Evolutionary conservation across 2,113 vertebrate species (phyloP), one percentile per base, ranked within the genome.

Genomic region (Plecotus auritus): DNA sequence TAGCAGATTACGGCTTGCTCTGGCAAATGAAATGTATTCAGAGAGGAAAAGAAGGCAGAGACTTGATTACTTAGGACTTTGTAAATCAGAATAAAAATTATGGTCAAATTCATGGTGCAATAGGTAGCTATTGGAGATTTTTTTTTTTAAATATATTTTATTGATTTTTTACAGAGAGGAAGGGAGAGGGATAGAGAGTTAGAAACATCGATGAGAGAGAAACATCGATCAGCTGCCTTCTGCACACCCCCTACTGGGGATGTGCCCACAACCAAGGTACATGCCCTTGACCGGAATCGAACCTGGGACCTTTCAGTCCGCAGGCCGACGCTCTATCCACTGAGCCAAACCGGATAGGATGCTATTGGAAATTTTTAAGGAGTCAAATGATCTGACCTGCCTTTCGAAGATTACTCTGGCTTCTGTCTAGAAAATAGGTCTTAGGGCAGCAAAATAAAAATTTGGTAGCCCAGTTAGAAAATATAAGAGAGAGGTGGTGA

Each of bases 1-100:
- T 85, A 70, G 82, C 49, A 91, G 32, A 87, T 77, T 51, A 7
- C 42, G 12, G 74, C 80, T 83, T 85, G 88, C 30, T 74, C 13
- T 69, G 20, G 85, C 40, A 95, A 85, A 51, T 93, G 22, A 84
- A 35, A 67, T 42, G 4, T 70, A 22, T 80, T 80, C 51, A 69
- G 37, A 86, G 40, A 30, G 47, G 56, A 51, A 26, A 61, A 76
- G 13, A 54, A 77, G 22, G 17, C 20, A 86, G 66, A 20, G 81
- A 78, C 23, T 37, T 88, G 49, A 86, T 56, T 45, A 72, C 16
- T 13, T 66, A 86, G 14, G 32, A 23, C 66, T 95, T 92, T 70
- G 9, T 83, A 86, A 83, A 47, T 49, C 45, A 90, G 26, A 94
- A 74, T 61, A 47, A 95, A 82, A 85, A 40, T 80, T 82, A 90